Evolutionary conservation across 2,797 vertebrate genomes (phyloP), one percentile per base, ranked within the genome.

Genomic region (Centropyge bicolor): DNA sequence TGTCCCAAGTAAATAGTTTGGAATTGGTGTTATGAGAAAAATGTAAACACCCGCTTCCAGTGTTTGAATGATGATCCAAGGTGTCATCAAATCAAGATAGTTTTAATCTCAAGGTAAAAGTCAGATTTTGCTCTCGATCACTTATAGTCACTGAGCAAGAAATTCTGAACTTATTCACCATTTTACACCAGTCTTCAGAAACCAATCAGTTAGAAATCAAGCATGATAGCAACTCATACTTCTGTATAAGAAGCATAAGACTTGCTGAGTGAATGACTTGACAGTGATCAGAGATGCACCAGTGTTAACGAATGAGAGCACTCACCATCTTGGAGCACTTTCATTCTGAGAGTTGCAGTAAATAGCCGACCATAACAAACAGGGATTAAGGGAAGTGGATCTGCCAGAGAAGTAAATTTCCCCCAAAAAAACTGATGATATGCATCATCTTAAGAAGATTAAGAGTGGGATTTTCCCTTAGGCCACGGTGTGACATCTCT

Each of bases 401-500:
- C 17, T 54, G 19, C 4, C 24, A 46, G 55, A 66, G 36, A 57
- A 7, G 5, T 60, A 27, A 75, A 74, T 52, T 70, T 27, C 22
- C 27, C 41, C 36, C 48, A 61, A 71, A 61, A 82, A 55, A 69
- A 13, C 27, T 54, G 63, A 60, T 3, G 36, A n/a, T 79, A 31
- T 46, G 22, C 60, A 63, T 73, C 57, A 27, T n/a, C 48, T 63
- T 45, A 67, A 61, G 59, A 22, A 68, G 56, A 83, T 77, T 74
- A 74, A 36, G 5, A 11, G 38, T 63, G 45, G 41, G 45, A 70
- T 70, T 78, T 70, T 45, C 43, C 35, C 16, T 5, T 0, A 27
- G 61, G 38, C 68, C 1, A 4, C 48, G 62, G 38, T 7, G 61
- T 86, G 77, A 84, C 45, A 40, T 66, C 8, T 75, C 57, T 79